Percentiles rank a stretch among this genome's conserved stretches.
phyloP scores from a whole-genome alignment of 2,797 vertebrate species.

The Adelosebastes latens region DNA sequence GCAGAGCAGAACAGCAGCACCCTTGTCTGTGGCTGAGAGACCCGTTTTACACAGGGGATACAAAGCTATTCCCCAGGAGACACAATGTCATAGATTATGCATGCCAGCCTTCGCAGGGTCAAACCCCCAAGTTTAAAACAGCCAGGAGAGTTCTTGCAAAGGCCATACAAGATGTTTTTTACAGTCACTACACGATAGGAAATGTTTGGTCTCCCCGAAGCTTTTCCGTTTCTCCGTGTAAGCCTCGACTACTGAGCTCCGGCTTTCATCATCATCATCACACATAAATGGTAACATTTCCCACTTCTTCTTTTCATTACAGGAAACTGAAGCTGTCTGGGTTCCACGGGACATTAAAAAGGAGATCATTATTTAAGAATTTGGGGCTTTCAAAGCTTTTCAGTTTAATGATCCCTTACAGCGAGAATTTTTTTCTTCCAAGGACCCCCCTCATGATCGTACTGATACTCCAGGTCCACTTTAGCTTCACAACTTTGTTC shows the following conservation, averaged over 20 bases:
- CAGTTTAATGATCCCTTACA: slow-evolving; percentile 41
- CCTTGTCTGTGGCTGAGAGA: slow-evolving; percentile 51
- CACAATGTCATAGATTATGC: slow-evolving; percentile 73
- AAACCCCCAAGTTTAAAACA: slow-evolving; percentile 67
- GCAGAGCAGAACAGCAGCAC: slow-evolving; percentile 52
- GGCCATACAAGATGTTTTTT: slow-evolving; percentile 25
- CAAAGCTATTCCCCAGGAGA: slow-evolving; percentile 61
- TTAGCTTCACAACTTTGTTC: neutral
- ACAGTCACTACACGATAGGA: slow-evolving; percentile 13
- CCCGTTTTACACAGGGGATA: slow-evolving; percentile 49
- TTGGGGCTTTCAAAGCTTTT: slow-evolving; percentile 19
- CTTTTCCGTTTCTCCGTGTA: slow-evolving; percentile 13
- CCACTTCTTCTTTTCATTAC: slow-evolving; percentile 44
- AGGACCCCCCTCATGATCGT: neutral
- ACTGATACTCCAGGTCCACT: slow-evolving; percentile 1
- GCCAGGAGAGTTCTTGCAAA: slow-evolving; percentile 49
- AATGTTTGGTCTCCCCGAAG: slow-evolving; percentile 44
- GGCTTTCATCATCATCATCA: slow-evolving; percentile 50
- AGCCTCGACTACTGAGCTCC: slow-evolving; percentile 40
- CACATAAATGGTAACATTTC: slow-evolving; percentile 48
- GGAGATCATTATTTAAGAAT: slow-evolving; percentile 43
- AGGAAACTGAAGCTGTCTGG: slow-evolving; percentile 18
- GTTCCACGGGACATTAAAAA: slow-evolving; percentile 38
- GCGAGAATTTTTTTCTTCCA: slow-evolving; percentile 1
- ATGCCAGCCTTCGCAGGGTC: slow-evolving; percentile 64